These are phyloP conservation scores for Campylomormyrus numenius DNA, from an alignment of 2,113 vertebrate species.

Conservation along the genomic window DNA sequence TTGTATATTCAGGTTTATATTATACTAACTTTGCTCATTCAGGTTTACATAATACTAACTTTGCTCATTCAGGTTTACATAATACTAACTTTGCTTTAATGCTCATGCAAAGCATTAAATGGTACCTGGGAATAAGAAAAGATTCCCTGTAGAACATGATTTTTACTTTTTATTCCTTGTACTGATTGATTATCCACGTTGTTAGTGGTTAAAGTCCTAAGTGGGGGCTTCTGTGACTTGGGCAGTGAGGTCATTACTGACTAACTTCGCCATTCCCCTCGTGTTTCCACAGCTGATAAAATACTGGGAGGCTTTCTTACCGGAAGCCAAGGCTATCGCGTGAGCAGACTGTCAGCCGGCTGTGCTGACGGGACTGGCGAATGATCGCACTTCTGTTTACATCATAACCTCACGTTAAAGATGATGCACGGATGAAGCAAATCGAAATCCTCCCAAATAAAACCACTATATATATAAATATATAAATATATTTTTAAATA, in stretches of 20 bases:
- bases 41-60: not conserved
- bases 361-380: constrained; percentile 46
- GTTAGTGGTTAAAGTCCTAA: not conserved
- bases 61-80: not conserved
- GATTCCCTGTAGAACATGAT: not conserved
- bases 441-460: constrained; percentile 65
- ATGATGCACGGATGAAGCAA: constrained; percentile 37
- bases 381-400: constrained; percentile 51
- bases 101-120: not conserved
- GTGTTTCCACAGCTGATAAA: constrained; percentile 80
- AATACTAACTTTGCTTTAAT: not conserved
- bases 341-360: constrained; percentile 55
- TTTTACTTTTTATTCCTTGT: not conserved
- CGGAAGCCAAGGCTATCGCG: constrained; percentile 97
- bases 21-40: not conserved
- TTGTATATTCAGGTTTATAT: not conserved
- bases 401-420: constrained; percentile 54
- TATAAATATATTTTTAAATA: constrained; percentile 70
- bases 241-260: not conserved
- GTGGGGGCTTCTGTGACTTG: not conserved
- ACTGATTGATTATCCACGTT: not conserved
- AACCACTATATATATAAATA: constrained; percentile 76
- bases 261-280: not conserved
- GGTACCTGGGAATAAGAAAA: not conserved
- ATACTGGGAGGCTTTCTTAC: constrained; percentile 97